These are phyloP conservation scores for Keiferia lycopersicella DNA, from an alignment of 2,888 invertebrate genomes.

Conservation along the genomic window DNA sequence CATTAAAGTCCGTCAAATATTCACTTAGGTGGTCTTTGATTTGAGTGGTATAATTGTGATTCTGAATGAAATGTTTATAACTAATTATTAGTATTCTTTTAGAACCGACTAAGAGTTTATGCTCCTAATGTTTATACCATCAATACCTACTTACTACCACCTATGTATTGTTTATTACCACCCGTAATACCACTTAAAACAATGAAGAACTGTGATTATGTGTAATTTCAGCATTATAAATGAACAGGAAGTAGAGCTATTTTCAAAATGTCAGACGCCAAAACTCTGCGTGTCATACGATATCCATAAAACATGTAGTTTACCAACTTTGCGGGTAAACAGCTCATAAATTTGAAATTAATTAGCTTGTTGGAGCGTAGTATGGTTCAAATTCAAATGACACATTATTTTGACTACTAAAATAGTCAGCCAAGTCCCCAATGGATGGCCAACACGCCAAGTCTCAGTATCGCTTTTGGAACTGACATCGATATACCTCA, in stretches of 20 bases:
- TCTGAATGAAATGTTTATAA: too few species aligned
- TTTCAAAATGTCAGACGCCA: conserved; percentile 36
- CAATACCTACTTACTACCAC: too few species aligned
- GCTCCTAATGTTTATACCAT: too few species aligned
- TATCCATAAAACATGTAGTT: conserved; percentile 30
- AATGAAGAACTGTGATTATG: too few species aligned
- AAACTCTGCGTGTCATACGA: conserved; percentile 37
- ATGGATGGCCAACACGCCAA: background rate
- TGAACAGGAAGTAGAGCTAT: conserved; percentile 38
- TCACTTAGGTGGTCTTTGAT: conserved; percentile 27
- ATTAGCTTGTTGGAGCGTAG: conserved; percentile 22
- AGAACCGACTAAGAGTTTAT: too few species aligned
- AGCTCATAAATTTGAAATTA: conserved; percentile 15
- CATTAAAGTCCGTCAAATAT: conserved; percentile 25
- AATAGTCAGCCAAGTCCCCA: conserved; percentile 25
- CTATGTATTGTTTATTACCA: too few species aligned
- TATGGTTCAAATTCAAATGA: conserved; percentile 28
- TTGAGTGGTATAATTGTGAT: background rate
- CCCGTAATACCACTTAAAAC: too few species aligned
- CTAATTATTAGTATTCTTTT: too few species aligned
- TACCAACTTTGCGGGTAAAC: background rate
- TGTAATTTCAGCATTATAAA: too few species aligned
- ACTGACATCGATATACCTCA: conserved; percentile 44
- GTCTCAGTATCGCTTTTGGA: conserved; percentile 39
- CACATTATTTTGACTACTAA: conserved; percentile 28